phyloP scores from a whole-genome alignment of 2,113 vertebrate genomes.

The Epinephelus lanceolatus region DNA sequence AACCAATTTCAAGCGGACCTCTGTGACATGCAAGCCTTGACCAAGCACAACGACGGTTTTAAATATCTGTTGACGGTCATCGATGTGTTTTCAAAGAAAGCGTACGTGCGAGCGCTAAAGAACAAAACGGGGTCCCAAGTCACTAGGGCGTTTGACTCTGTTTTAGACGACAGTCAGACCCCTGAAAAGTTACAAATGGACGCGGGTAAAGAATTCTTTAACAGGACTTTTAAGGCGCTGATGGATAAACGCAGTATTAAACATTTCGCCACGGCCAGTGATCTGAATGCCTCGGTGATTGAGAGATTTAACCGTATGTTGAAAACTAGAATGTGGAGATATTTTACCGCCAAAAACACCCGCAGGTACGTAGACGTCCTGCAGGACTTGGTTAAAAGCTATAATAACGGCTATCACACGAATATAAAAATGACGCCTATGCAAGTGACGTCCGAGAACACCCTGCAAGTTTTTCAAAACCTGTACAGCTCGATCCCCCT shows the following conservation, averaged over 20 bases:
- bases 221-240: too few species aligned
- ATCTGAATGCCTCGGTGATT: constrained; percentile 1
- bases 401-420: too few species aligned
- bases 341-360: too few species aligned
- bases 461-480: background rate
- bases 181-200: too few species aligned
- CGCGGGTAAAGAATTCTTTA: background rate
- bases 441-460: too few species aligned
- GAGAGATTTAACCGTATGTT: background rate
- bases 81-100: constrained; percentile 8
- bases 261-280: background rate
- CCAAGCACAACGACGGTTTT: background rate
- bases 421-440: too few species aligned
- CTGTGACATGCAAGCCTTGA: background rate
- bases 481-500: background rate
- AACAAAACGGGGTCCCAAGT: too few species aligned
- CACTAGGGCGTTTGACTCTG: too few species aligned
- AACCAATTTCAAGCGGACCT: background rate
- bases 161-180: background rate
- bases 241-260: background rate
- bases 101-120: background rate
- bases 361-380: too few species aligned
- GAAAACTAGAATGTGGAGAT: too few species aligned
- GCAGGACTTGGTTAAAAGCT: too few species aligned
- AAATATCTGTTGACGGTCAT: background rate